Conservation (phyloP, 2,113 vertebrate species). For the Potamarius usumacintae region DNA sequence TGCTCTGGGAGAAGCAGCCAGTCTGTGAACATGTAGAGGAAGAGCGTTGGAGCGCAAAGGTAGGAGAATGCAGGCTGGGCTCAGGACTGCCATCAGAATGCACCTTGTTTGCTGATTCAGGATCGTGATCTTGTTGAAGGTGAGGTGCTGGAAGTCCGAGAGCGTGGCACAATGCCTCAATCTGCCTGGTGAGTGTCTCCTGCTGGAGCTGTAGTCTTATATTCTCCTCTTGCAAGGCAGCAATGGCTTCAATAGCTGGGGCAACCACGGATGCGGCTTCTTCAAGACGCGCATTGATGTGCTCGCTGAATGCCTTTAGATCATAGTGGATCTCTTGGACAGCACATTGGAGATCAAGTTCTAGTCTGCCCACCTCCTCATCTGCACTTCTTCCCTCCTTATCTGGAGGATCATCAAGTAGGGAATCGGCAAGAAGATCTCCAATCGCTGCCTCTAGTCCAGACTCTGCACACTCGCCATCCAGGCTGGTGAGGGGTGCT, state of each 20-base stretch:
- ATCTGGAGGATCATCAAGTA: slow-evolving; percentile 51
- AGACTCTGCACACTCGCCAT: slow-evolving; percentile 64
- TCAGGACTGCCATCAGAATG: slow-evolving; percentile 17
- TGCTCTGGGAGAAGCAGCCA: slow-evolving; percentile 61
- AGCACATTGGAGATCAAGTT: slow-evolving; percentile 63
- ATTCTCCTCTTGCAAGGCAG: slow-evolving; percentile 79
- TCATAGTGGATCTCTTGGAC: slow-evolving; percentile 77
- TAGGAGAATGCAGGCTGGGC: slow-evolving; percentile 73
- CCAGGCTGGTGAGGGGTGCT: slow-evolving; percentile 47
- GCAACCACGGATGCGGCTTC: slow-evolving; percentile 62
- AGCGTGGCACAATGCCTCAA: slow-evolving; percentile 72
- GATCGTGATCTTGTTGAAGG: slow-evolving; percentile 51
- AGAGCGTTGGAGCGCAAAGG: slow-evolving; percentile 76
- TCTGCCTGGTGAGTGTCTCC: slow-evolving; percentile 70
- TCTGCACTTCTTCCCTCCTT: slow-evolving; percentile 20
- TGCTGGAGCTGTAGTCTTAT: slow-evolving; percentile 77
- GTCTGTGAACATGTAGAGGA: slow-evolving; percentile 69
- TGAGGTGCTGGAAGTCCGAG: slow-evolving; percentile 69
- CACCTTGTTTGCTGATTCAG: not conserved
- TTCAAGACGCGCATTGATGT: slow-evolving; percentile 72
- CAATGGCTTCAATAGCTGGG: slow-evolving; percentile 68
- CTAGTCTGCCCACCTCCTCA: slow-evolving; percentile 58
- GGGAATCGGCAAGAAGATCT: slow-evolving; percentile 62
- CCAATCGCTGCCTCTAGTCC: slow-evolving; percentile 69
- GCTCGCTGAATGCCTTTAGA: slow-evolving; percentile 73